Conservation (phyloP, 2,888 invertebrate species). For the Chironomus tentans region DNA sequence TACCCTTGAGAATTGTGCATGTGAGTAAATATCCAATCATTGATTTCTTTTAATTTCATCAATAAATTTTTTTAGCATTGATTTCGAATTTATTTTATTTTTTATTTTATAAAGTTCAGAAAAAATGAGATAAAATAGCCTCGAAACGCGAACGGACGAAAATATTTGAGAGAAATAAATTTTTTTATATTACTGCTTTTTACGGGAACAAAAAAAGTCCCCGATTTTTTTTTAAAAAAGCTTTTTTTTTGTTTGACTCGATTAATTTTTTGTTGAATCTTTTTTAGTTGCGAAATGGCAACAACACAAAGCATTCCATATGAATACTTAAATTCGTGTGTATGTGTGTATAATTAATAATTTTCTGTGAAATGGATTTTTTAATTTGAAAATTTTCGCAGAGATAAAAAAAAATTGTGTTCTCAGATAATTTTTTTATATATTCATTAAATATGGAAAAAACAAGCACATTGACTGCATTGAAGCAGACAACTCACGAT, state of each 20-base stretch:
- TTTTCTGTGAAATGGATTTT: slow-evolving; percentile 25
- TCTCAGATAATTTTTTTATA: neutral
- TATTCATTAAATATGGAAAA: neutral
- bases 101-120: neutral
- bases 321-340: neutral
- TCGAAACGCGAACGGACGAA: neutral
- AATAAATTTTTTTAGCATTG: neutral
- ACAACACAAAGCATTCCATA: slow-evolving; percentile 2
- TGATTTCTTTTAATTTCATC: slow-evolving; percentile 6
- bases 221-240: neutral
- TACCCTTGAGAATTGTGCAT: neutral
- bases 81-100: neutral
- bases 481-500: too few species aligned
- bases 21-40: neutral
- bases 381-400: slow-evolving; percentile 16
- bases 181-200: too few species aligned
- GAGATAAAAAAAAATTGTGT: slow-evolving; percentile 15
- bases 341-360: slow-evolving; percentile 21
- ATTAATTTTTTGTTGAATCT: slow-evolving; percentile 24
- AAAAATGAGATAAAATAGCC: slow-evolving; percentile 3
- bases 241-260: slow-evolving; percentile 21
- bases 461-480: neutral
- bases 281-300: slow-evolving; percentile 14
- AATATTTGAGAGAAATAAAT: slow-evolving; percentile 3
- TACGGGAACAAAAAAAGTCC: neutral